Evolutionary conservation across 2,113 vertebrate genomes (phyloP).

Genomic region (Ciconia stormi): DNA sequence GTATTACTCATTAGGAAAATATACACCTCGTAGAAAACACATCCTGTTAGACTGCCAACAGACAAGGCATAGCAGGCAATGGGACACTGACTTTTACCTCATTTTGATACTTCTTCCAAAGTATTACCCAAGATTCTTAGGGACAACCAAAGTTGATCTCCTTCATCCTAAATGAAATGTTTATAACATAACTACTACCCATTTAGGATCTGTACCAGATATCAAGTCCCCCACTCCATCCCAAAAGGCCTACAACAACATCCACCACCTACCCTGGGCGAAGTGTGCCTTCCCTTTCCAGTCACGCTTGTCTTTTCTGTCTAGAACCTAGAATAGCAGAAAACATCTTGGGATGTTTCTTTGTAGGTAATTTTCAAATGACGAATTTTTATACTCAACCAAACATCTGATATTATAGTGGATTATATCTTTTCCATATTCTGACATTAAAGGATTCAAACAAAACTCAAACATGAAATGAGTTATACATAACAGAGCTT

Average conservation of each 20-base stretch:
- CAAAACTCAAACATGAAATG: background rate
- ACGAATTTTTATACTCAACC: background rate
- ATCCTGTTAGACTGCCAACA: background rate
- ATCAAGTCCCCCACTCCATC: background rate
- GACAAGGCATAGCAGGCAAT: background rate
- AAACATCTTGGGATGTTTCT: background rate
- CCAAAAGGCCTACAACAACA: background rate
- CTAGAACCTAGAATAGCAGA: background rate
- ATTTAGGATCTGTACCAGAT: background rate
- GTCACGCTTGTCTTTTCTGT: background rate
- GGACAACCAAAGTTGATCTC: background rate
- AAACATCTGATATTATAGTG: background rate
- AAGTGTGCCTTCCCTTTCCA: background rate
- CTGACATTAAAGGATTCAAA: background rate
- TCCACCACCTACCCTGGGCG: rapidly evolving
- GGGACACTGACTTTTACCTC: background rate
- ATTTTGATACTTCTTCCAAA: background rate
- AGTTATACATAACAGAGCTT: background rate
- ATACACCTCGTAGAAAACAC: background rate
- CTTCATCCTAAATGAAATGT: background rate
- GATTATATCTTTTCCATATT: background rate
- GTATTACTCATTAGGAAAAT: background rate
- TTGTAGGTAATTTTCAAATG: background rate
- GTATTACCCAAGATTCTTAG: background rate
- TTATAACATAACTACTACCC: background rate